Conservation (phyloP, 1,140 invertebrate species). For the Neodiprion fabricii region DNA sequence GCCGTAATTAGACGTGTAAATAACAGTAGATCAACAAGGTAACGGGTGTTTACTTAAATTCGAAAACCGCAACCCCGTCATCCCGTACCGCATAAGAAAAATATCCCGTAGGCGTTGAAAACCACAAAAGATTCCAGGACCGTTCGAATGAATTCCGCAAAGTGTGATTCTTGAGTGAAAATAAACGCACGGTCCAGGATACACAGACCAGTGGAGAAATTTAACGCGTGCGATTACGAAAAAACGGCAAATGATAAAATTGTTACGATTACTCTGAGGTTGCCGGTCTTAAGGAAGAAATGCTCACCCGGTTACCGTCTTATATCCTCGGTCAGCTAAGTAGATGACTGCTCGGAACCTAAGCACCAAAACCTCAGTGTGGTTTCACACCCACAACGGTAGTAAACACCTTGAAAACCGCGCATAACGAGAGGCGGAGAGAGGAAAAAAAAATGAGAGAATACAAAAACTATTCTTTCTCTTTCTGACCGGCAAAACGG, state of each 20-base stretch:
- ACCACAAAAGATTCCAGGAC: conserved; percentile 4
- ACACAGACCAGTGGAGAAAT: not conserved
- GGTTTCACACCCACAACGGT: conserved; percentile 60
- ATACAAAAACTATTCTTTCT: not conserved
- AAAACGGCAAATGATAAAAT: not conserved
- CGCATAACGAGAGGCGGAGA: not conserved
- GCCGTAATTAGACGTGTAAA: not conserved
- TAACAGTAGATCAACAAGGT: not conserved
- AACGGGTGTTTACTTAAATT: conserved; percentile 5
- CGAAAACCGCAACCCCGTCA: not conserved
- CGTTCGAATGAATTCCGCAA: not conserved
- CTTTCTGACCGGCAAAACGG: not conserved
- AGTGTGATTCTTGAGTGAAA: not conserved
- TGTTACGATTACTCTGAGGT: not conserved
- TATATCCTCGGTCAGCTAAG: conserved; percentile 50
- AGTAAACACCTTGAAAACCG: conserved; percentile 40
- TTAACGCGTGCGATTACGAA: not conserved
- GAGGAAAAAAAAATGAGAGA: too few relatives aligned
- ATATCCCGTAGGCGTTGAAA: not conserved
- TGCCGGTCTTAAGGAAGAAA: not conserved
- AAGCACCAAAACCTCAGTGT: conserved; percentile 61
- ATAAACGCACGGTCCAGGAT: too few relatives aligned
- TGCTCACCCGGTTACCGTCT: not conserved
- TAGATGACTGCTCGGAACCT: conserved; percentile 54
- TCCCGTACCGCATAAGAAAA: not conserved